Conservation (phyloP, 1,140 invertebrate species). For the Wasmannia auropunctata region DNA sequence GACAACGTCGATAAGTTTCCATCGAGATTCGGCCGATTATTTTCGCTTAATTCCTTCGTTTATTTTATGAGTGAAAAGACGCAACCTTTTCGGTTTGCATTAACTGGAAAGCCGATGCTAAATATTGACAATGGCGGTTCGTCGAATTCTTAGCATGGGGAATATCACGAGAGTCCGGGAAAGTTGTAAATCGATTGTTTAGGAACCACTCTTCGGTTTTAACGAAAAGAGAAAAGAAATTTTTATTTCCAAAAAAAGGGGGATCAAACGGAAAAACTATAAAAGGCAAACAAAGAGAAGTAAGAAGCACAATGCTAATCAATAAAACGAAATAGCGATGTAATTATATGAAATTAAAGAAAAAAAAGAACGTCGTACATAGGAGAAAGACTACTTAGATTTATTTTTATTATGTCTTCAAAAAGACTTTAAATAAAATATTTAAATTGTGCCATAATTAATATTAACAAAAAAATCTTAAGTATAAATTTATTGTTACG, state of each 20-base stretch:
- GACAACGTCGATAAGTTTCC: neutral
- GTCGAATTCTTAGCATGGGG: neutral
- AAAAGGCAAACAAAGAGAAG: constrained; percentile 51
- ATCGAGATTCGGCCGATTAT: neutral
- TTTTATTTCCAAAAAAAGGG: constrained; percentile 62
- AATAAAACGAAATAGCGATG: constrained; percentile 74
- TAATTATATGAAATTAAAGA: constrained; percentile 73
- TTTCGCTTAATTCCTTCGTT: neutral
- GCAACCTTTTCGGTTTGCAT: neutral
- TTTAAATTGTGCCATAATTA: constrained; percentile 85
- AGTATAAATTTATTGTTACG: constrained; percentile 84
- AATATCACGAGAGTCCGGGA: constrained; percentile 65
- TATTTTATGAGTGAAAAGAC: neutral
- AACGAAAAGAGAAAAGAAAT: constrained; percentile 67
- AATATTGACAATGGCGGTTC: constrained; percentile 5
- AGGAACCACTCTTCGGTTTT: constrained; percentile 73
- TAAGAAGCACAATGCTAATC: constrained; percentile 75
- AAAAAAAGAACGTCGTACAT: constrained; percentile 77
- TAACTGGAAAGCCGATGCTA: constrained; percentile 16
- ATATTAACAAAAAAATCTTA: constrained; percentile 82
- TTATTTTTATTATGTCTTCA: constrained; percentile 85
- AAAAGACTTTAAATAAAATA: constrained; percentile 85
- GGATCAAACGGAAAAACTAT: constrained; percentile 63
- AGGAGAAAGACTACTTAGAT: constrained; percentile 84
- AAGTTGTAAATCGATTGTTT: constrained; percentile 73